Conservation (phyloP, 2,888 invertebrate genomes). For the Tachina fera region DNA sequence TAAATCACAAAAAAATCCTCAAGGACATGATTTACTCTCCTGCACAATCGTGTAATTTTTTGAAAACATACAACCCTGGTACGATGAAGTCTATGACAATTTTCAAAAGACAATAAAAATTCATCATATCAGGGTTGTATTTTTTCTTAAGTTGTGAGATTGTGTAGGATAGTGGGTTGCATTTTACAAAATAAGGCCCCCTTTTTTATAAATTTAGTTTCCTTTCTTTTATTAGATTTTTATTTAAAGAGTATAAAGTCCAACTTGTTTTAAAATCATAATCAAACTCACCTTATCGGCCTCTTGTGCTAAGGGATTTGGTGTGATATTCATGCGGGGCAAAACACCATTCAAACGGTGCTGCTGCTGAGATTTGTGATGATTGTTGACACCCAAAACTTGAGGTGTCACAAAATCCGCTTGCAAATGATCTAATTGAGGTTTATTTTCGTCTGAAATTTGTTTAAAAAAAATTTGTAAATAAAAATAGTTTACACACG, state of each 20-base stretch:
- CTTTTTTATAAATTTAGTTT: not conserved
- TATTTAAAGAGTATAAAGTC: not conserved
- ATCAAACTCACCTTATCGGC: constrained; percentile 79
- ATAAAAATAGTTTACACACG: not conserved
- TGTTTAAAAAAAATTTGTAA: not conserved
- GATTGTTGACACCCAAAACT: constrained; percentile 79
- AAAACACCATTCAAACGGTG: constrained; percentile 81
- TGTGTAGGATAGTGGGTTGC: too few species aligned
- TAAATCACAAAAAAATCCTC: too few species aligned
- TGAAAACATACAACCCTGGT: not conserved
- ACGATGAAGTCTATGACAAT: too few species aligned
- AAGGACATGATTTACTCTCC: too few species aligned
- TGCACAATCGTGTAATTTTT: too few species aligned
- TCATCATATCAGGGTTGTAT: too few species aligned
- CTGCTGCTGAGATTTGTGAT: constrained; percentile 78
- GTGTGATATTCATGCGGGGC: constrained; percentile 82
- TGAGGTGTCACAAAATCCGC: constrained; percentile 81
- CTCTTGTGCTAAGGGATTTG: constrained; percentile 82
- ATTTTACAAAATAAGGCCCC: too few species aligned
- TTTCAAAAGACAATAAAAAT: too few species aligned
- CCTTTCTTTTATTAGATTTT: constrained; percentile 1
- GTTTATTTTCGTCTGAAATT: constrained; percentile 81
- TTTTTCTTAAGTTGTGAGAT: too few species aligned
- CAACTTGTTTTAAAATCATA: not conserved
- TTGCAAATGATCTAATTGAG: constrained; percentile 82